Evolutionary conservation across 2,113 vertebrate species (phyloP).

Genomic region (western clawed frog (Xenopus tropicalis)): UCB_Xtro_10.0 CM004450.2:67600501-67601000

Average conservation of each 20-base stretch:
- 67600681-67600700: conserved; percentile 31
- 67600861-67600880: too few species aligned
- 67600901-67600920: too few species aligned
- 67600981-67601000: too few species aligned
- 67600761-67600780: conserved; percentile 15
- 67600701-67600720: conserved; percentile 38
- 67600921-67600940: too few species aligned
- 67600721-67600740: conserved; percentile 21
- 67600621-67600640: conserved; percentile 7
- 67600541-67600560: conserved; percentile 15
- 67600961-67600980: too few species aligned
- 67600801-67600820: too few species aligned
- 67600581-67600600: conserved; percentile 9
- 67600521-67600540: conserved; percentile 21
- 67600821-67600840: too few species aligned
- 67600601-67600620: background rate
- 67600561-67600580: conserved; percentile 5
- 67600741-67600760: conserved; percentile 32
- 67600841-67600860: too few species aligned
- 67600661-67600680: background rate
- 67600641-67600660: conserved; percentile 12
- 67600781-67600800: background rate
- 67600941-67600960: too few species aligned
- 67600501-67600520: conserved; percentile 22
- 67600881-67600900: too few species aligned